Evolutionary conservation across 2,888 invertebrate species (phyloP).

Genomic region (Amiota minor): DNA sequence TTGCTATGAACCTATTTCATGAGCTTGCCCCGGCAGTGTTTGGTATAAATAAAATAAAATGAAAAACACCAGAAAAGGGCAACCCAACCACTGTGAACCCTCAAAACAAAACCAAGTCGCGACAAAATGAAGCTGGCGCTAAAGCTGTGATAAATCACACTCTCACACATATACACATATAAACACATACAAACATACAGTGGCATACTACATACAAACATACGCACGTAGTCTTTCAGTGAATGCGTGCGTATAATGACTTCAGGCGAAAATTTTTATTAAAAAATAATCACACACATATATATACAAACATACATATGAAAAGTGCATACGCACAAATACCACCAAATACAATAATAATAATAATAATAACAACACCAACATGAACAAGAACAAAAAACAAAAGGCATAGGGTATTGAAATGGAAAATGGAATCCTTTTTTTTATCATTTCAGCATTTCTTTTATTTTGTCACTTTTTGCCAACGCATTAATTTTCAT

Average conservation of each 20-base stretch:
- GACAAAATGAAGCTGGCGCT: slow-evolving; percentile 6
- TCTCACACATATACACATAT: not conserved
- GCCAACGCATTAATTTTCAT: slow-evolving; percentile 27
- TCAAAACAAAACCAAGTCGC: slow-evolving; percentile 15
- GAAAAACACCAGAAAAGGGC: no score
- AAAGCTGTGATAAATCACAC: slow-evolving; percentile 23
- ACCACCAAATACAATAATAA: not conserved
- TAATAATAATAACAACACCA: slow-evolving; percentile 39
- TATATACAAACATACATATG: slow-evolving; percentile 31
- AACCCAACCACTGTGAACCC: not conserved
- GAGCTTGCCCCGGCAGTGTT: not conserved
- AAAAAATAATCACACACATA: slow-evolving; percentile 27
- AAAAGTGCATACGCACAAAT: slow-evolving; percentile 30
- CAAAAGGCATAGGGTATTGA: not conserved
- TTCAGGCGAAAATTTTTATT: slow-evolving; percentile 28
- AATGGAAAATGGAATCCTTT: slow-evolving; percentile 16
- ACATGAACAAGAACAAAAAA: slow-evolving; percentile 14
- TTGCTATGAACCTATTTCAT: slow-evolving; percentile 21
- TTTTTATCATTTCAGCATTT: slow-evolving; percentile 30
- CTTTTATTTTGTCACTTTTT: slow-evolving; percentile 31
- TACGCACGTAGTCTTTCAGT: no score
- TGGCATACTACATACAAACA: no score
- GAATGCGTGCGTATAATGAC: slow-evolving; percentile 26
- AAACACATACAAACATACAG: no score
- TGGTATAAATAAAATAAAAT: no score